Base-by-base conservation (phyloP, 2,888 invertebrate genomes). In the Andrena praecox region DNA sequence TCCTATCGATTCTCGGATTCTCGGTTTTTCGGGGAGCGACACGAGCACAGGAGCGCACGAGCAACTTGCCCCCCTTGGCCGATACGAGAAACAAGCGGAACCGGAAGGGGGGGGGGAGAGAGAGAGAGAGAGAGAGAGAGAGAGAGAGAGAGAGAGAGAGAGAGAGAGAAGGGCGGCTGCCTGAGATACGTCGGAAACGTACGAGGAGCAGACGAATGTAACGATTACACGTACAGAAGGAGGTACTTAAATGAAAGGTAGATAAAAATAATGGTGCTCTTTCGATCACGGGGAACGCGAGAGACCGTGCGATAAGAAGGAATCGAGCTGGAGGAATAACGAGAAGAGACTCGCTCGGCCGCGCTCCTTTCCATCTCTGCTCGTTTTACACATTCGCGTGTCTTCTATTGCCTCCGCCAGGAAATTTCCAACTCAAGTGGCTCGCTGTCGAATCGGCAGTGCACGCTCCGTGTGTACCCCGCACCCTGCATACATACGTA, bases 181-280 rank as follows among this genome's bases (percentile, higher is more conserved):
- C 52, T n/a, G 62, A 27, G 24, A 10, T 20, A 24, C 20, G 52
- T 31, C 48, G 35, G 59, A 33, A 77, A 63, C 60, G 62, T 76
- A 42, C 62, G 62, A 31, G 63, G 29, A 74, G 54, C 62, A 54
- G 76, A 84, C 42, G 82, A 77, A 77, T 60, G 66, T 77, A 63
- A 60, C 63, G 86, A 89, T 87, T 82, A 83, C 76, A 73, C 72
- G 82, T 78, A 73, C 74, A 42, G 42, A 1, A 69, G 60, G 59
- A 81, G 86, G 71, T 71, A 77, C 68, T 84, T 87, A 82, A 90
- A 87, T 70, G 85, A 85, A 75, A 82, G 67, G 82, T 72, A 86
- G 90, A 89, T 90, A 88, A 89, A 90, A 87, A 86, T 88, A 89
- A 89, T 87, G 85, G 78, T 82, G 77, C 76, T 76, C 67, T 54